A percentile compares a stretch with the other conserved stretches of the same genome.
phyloP scores from a whole-genome alignment of 2,888 invertebrate genomes.

The Antheraea yamamai region DNA sequence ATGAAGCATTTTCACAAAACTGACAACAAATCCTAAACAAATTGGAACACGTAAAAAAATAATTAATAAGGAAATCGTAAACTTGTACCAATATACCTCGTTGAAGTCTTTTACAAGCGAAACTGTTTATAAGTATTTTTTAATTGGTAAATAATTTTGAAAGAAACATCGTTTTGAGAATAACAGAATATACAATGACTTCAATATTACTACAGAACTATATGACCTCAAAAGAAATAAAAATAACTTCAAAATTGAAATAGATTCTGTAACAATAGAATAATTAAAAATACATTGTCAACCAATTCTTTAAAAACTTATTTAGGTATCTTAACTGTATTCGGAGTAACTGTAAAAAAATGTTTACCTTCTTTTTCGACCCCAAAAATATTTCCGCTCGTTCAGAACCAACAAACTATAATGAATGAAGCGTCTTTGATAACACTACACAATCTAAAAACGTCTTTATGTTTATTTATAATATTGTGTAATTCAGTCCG shows the following conservation, averaged over 20 bases:
- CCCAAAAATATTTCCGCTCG: constrained; percentile 47
- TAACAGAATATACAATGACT: background rate
- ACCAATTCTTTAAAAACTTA: constrained; percentile 23
- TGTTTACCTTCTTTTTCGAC: constrained; percentile 62
- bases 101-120: background rate
- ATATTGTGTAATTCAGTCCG: constrained; percentile 33
- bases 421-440: constrained; percentile 47
- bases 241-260: background rate
- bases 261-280: background rate
- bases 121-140: background rate
- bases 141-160: background rate
- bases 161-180: background rate
- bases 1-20: background rate
- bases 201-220: background rate
- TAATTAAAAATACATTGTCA: background rate
- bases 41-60: background rate
- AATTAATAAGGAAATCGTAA: background rate
- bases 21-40: background rate
- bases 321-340: constrained; percentile 42
- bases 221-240: background rate
- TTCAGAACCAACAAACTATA: constrained; percentile 39
- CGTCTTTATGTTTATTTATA: constrained; percentile 36
- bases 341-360: constrained; percentile 50
- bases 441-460: constrained; percentile 57
- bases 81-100: background rate